A percentile compares a stretch with the other conserved stretches of the same genome.
Conservation (phyloP, 2,113 vertebrate genomes). For the Plotosus lineatus region DNA sequence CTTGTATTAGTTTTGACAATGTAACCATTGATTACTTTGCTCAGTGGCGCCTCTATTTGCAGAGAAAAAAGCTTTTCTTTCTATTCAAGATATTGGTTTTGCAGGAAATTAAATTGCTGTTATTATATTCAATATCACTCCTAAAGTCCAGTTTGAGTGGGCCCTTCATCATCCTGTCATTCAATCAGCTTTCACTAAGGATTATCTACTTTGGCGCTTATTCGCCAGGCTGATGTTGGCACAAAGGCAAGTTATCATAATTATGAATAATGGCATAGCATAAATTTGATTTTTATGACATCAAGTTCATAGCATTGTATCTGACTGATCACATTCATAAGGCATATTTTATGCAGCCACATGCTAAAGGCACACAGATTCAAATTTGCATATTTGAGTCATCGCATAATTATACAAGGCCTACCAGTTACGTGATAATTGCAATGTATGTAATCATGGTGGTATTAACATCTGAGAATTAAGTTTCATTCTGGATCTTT, state of each 20-base stretch:
- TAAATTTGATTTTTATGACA: slow-evolving; percentile 40
- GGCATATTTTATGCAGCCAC: slow-evolving; percentile 26
- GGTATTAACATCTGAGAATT: slow-evolving; percentile 36
- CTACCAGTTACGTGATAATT: slow-evolving; percentile 43
- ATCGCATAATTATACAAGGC: slow-evolving; percentile 42
- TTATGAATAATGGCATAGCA: slow-evolving; percentile 20
- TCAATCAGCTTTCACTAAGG: slow-evolving; percentile 13
- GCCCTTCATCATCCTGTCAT: slow-evolving; percentile 31
- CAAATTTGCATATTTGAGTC: slow-evolving; percentile 33
- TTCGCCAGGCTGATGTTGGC: background rate
- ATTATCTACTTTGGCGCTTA: slow-evolving; percentile 20
- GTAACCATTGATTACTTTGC: slow-evolving; percentile 16
- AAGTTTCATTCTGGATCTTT: slow-evolving; percentile 36
- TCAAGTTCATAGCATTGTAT: background rate
- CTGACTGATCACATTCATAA: slow-evolving; percentile 40
- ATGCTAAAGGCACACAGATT: background rate
- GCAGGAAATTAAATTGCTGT: slow-evolving; percentile 13
- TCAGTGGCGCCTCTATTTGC: background rate
- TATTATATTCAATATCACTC: slow-evolving; percentile 30
- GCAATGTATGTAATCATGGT: slow-evolving; percentile 39
- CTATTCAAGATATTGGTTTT: slow-evolving; percentile 24
- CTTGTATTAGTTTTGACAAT: background rate
- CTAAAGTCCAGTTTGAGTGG: slow-evolving; percentile 24
- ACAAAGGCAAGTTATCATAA: slow-evolving; percentile 1
- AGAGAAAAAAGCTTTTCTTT: background rate